phyloP scores from a whole-genome alignment of 2,113 vertebrate species.

The Vidua macroura region DNA sequence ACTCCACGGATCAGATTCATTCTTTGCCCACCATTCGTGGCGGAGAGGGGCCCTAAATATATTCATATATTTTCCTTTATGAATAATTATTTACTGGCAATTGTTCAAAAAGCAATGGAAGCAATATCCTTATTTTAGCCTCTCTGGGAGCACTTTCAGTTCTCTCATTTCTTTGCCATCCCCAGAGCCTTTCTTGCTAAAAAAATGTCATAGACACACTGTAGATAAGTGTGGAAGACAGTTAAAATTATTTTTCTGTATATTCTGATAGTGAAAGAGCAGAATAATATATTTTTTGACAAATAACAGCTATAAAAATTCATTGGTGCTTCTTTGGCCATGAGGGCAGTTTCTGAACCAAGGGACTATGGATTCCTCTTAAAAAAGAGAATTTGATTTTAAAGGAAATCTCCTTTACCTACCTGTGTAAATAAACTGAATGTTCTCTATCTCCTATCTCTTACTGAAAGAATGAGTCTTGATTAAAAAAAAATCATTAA shows the following conservation, averaged over 20 bases:
- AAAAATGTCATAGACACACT: slow-evolving; percentile 35
- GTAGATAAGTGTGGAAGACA: slow-evolving; percentile 64
- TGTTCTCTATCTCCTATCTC: neutral
- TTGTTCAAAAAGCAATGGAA: slow-evolving; percentile 58
- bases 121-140: slow-evolving; percentile 29
- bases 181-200: slow-evolving; percentile 35
- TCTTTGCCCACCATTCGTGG: neutral
- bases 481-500: neutral
- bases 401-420: neutral
- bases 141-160: slow-evolving; percentile 40
- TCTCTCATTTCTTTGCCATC: slow-evolving; percentile 63
- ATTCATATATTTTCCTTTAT: neutral
- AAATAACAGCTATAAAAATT: slow-evolving; percentile 56
- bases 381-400: neutral
- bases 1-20: neutral
- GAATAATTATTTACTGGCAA: slow-evolving; percentile 46
- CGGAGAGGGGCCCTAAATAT: neutral
- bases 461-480: neutral
- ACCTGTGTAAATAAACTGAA: neutral
- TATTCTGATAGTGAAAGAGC: slow-evolving; percentile 59
- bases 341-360: neutral
- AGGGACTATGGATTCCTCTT: neutral
- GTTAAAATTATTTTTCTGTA: slow-evolving; percentile 72
- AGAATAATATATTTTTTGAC: slow-evolving; percentile 54
- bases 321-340: slow-evolving; percentile 28